A percentile compares a stretch with the other conserved stretches of the same genome.
These are phyloP conservation scores for Pelobates cultripes DNA, from an alignment of 2,797 vertebrate genomes.

Conservation along the genomic window DNA sequence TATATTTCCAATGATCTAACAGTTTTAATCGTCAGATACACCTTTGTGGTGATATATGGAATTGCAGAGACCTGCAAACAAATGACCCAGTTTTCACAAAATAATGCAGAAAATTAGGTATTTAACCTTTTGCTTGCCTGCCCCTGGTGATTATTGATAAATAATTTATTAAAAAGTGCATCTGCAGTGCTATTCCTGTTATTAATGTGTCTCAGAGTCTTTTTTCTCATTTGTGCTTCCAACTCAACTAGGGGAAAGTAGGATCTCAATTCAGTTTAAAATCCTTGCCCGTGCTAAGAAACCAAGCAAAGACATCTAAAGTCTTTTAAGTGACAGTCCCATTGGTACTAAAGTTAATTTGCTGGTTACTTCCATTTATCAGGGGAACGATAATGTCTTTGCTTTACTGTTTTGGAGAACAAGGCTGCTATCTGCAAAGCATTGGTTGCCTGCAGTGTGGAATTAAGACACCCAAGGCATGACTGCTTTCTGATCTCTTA, in stretches of 20 bases:
- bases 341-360: background rate
- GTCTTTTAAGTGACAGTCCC: background rate
- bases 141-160: too few relatives aligned
- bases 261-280: background rate
- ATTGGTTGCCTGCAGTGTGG: background rate
- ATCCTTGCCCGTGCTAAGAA: background rate
- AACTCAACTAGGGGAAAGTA: background rate
- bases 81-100: too few relatives aligned
- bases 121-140: too few relatives aligned
- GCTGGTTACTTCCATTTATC: slow-evolving; percentile 1
- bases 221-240: background rate
- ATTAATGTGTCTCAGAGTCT: too few relatives aligned
- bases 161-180: too few relatives aligned
- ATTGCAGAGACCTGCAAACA: too few relatives aligned
- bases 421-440: background rate
- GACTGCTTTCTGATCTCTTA: too few relatives aligned
- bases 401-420: slow-evolving; percentile 32
- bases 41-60: too few relatives aligned
- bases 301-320: background rate
- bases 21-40: too few relatives aligned
- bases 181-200: too few relatives aligned
- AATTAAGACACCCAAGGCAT: background rate
- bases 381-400: slow-evolving; percentile 23
- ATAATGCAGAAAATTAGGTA: too few relatives aligned
- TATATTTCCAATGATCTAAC: too few relatives aligned